Conservation (phyloP, 2,797 vertebrate species). For the Echiichthys vipera region DNA sequence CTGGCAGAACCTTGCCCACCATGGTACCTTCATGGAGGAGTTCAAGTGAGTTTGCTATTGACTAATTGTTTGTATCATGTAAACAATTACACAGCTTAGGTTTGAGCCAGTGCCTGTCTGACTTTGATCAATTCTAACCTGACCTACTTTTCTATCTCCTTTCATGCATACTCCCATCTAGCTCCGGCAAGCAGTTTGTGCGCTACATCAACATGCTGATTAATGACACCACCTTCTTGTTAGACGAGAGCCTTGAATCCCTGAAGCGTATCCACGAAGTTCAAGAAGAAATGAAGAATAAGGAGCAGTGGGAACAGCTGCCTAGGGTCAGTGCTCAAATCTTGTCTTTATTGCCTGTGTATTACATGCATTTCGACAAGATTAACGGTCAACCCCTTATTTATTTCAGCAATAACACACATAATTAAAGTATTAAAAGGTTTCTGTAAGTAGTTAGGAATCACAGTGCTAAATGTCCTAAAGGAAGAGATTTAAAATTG, state of each 20-base stretch:
- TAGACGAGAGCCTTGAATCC: conserved; percentile 98
- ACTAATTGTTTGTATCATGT: background rate
- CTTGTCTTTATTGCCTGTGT: background rate
- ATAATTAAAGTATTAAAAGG: background rate
- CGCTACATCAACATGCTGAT: conserved; percentile 99
- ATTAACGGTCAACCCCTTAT: background rate
- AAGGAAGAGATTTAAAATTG: background rate
- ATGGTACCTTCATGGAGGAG: conserved; percentile 98
- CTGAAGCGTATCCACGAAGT: conserved; percentile 98
- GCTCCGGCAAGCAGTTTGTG: conserved; percentile 99
- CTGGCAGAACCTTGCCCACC: conserved; percentile 97
- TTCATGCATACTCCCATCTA: conserved; percentile 60
- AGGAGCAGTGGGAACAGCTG: conserved; percentile 97
- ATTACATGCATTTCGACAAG: background rate
- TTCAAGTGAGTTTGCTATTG: conserved; percentile 93
- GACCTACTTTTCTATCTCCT: background rate
- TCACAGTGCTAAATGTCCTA: background rate
- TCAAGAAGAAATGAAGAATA: conserved; percentile 99
- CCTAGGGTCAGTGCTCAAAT: conserved; percentile 88
- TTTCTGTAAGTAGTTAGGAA: too few relatives aligned
- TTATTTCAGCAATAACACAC: background rate
- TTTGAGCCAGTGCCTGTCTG: background rate
- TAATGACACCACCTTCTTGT: conserved; percentile 98
- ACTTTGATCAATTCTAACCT: conserved; percentile 14
- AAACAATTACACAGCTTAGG: background rate